These are phyloP conservation scores for Exocentrus adspersus DNA, from an alignment of 2,888 invertebrate species.

Conservation along the genomic window DNA sequence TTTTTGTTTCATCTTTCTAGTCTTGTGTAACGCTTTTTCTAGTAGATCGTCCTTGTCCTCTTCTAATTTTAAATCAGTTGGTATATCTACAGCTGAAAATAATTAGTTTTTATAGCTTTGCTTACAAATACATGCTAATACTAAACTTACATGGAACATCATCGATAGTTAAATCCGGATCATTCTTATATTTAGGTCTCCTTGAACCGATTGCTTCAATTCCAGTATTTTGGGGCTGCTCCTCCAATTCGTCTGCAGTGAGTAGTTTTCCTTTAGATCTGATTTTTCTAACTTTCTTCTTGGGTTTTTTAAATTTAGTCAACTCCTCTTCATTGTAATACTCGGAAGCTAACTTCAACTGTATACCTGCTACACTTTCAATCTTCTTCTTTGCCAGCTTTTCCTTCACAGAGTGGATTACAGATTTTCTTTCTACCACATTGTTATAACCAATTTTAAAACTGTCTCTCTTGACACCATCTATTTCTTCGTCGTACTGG, in stretches of 20 bases:
- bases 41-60: slow-evolving; percentile 67
- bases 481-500: slow-evolving; percentile 96
- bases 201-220: slow-evolving; percentile 55
- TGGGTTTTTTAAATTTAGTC: slow-evolving; percentile 89
- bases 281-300: slow-evolving; percentile 79
- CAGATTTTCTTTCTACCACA: slow-evolving; percentile 66
- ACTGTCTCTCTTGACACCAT: slow-evolving; percentile 73
- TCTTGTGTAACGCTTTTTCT: slow-evolving; percentile 68
- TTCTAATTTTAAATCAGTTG: slow-evolving; percentile 68
- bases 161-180: slow-evolving; percentile 67
- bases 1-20: slow-evolving; percentile 68
- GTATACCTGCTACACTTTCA: slow-evolving; percentile 78
- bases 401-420: slow-evolving; percentile 66
- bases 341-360: slow-evolving; percentile 82
- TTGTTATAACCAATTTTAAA: slow-evolving; percentile 82
- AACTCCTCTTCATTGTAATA: slow-evolving; percentile 89
- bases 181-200: slow-evolving; percentile 50
- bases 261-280: slow-evolving; percentile 70
- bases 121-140: background rate
- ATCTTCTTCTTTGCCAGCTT: slow-evolving; percentile 74
- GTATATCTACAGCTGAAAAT: slow-evolving; percentile 56
- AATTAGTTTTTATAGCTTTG: background rate
- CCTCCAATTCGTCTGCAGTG: slow-evolving; percentile 78
- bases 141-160: slow-evolving; percentile 69
- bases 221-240: slow-evolving; percentile 53